Conservation (phyloP, 2,113 vertebrate genomes). For the Nerophis ophidion region DNA sequence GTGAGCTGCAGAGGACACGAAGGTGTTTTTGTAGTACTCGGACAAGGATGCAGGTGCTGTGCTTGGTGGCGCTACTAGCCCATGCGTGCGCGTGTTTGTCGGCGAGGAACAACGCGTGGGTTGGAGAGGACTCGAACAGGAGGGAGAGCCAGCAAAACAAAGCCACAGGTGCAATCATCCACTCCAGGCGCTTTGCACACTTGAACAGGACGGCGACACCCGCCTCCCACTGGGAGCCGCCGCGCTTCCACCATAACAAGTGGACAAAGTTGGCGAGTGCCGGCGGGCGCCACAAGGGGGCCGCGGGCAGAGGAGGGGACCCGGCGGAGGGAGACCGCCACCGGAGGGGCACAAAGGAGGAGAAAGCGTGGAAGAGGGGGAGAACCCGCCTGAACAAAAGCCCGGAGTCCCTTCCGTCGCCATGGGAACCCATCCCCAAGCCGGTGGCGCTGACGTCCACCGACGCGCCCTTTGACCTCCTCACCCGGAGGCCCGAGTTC, state of each 20-base stretch:
- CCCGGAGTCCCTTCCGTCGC: constrained; percentile 37
- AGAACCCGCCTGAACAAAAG: constrained; percentile 57
- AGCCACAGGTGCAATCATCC: constrained; percentile 61
- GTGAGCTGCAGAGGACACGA: constrained; percentile 25
- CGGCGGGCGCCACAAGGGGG: constrained; percentile 64
- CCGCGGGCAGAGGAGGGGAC: constrained; percentile 27
- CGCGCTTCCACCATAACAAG: constrained; percentile 51
- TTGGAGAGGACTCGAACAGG: constrained; percentile 41
- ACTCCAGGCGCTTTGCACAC: constrained; percentile 47
- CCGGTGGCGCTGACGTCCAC: constrained; percentile 80
- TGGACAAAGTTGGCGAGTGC: constrained; percentile 68
- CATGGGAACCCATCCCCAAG: constrained; percentile 69
- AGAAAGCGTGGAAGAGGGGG: constrained; percentile 60
- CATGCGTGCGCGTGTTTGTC: constrained; percentile 47
- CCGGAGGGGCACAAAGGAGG: constrained; percentile 68
- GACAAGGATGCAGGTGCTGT: constrained; percentile 61
- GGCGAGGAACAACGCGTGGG: constrained; percentile 37
- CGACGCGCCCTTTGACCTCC: constrained; percentile 66
- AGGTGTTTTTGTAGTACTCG: constrained; percentile 39
- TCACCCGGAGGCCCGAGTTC: constrained; percentile 61
- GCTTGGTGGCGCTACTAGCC: constrained; percentile 47
- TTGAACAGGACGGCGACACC: constrained; percentile 46
- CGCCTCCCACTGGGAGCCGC: constrained; percentile 48
- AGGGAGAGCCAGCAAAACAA: constrained; percentile 43
- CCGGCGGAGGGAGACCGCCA: constrained; percentile 50